Evolutionary conservation across 2,888 invertebrate genomes (phyloP).

Genomic region (Diarsia dahlii): DNA sequence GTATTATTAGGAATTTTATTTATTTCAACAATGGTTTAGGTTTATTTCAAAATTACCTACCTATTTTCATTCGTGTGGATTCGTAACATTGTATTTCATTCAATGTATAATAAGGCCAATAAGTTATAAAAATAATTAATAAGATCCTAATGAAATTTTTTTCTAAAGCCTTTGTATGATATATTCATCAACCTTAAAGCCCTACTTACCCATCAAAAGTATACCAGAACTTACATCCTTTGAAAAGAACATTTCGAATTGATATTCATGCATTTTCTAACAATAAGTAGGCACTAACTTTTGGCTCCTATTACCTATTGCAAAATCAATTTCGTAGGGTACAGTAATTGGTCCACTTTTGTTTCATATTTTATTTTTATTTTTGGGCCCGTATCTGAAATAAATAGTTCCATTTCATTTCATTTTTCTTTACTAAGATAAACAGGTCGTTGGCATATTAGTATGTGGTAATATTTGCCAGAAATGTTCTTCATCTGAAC

Average conservation of each 20-base stretch:
- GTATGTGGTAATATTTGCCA: neutral
- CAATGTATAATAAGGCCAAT: neutral
- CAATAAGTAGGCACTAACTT: neutral
- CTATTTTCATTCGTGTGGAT: neutral
- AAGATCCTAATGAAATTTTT: neutral
- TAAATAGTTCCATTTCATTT: no score
- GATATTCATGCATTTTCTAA: no score
- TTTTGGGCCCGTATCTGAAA: neutral
- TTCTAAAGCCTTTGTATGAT: neutral
- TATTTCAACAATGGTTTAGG: neutral
- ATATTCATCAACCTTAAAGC: neutral
- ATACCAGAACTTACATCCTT: neutral
- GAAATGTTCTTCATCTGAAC: neutral
- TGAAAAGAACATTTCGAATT: neutral
- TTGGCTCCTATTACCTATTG: neutral
- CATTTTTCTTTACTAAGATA: neutral
- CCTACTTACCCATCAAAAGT: neutral
- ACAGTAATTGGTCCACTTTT: neutral
- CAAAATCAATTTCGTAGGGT: neutral
- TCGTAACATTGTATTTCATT: neutral
- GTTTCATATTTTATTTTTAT: no score
- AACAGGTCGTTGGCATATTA: neutral
- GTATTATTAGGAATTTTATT: neutral
- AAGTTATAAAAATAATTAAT: neutral
- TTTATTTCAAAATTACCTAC: neutral